Base-by-base conservation (phyloP, 2,113 vertebrate genomes). In the Chionomys nivalis region DNA sequence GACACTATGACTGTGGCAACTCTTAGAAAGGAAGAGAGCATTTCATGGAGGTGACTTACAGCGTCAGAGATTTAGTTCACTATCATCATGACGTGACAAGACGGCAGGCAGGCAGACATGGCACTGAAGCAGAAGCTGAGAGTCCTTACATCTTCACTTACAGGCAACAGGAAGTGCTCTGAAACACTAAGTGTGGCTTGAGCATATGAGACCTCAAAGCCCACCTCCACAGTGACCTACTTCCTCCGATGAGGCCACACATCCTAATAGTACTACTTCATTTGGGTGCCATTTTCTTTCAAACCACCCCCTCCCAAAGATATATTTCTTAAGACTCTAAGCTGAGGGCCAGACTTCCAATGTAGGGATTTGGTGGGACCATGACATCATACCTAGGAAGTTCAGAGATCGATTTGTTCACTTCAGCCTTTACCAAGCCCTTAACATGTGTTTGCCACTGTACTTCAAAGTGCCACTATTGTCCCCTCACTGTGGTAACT, bases 401-500 rank as follows among this genome's bases (percentile, higher is more conserved):
- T 36, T 26, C 14, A 52, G 5, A 0, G 28, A 19, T 1, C 19
- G 16, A 5, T 42, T 49, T 73, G 42, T 21, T 49, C 28, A 13
- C 13, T 13, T 52, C 13, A 8, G 13, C 66, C 21, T 21, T 26
- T 14, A 1, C 5, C 7, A n/a, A 78, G 2, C 1, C 0, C 11
- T 7, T 2, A 28, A 5, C 7, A 7, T 2, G 66, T 17, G 23
- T 4, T 12, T 1, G 24, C 31, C 26, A 7, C 23, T 3, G 1
- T 19, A 24, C 28, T 33, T 26, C 31, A 31, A 6, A 42, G 61
- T 87, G 8, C 31, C 0, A 0, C 19, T 6, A 21, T 24, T 7
- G 0, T 33, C 44, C 36, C 7, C 24, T 61, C 1, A 1, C 23
- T 52, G 31, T 66, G 75, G 49, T n/a, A 14, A 44, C 31, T 17